Percentiles rank a stretch among this genome's conserved stretches.
These are phyloP conservation scores for Scalopus aquaticus DNA, from an alignment of 2,113 vertebrate species.

Conservation along the genomic window DNA sequence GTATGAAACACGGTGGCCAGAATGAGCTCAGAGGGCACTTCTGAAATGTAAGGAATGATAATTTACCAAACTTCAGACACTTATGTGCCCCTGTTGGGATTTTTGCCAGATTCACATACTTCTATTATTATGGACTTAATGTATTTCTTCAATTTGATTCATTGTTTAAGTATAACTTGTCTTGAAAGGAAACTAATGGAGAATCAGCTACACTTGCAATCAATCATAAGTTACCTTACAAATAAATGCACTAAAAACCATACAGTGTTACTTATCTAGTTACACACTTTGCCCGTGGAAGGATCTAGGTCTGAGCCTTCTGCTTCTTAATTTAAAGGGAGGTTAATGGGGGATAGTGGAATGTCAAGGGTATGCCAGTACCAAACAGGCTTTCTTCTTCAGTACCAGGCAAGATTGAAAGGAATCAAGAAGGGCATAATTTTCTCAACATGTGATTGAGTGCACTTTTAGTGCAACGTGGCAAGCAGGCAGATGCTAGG, in stretches of 20 bases:
- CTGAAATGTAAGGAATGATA: background rate
- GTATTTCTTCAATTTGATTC: slow-evolving; percentile 9
- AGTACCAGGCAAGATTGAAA: background rate
- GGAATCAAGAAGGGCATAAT: slow-evolving; percentile 33
- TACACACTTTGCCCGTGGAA: background rate
- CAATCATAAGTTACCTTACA: slow-evolving; percentile 19
- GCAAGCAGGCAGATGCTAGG: background rate
- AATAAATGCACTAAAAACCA: background rate
- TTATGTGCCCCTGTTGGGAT: background rate
- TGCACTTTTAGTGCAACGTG: background rate
- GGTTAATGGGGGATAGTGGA: background rate
- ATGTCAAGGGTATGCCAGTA: background rate
- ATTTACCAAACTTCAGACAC: background rate
- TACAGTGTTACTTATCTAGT: background rate
- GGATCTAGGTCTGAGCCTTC: background rate
- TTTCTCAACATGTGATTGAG: background rate
- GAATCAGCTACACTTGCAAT: slow-evolving; percentile 1
- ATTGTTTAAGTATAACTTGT: slow-evolving; percentile 42
- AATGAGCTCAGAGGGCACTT: background rate
- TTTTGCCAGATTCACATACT: background rate
- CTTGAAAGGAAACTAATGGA: slow-evolving; percentile 29
- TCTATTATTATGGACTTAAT: background rate
- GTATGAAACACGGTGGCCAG: background rate
- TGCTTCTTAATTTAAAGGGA: slow-evolving; percentile 30
- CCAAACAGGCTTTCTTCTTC: slow-evolving; percentile 15